A percentile compares a stretch with the other conserved stretches of the same genome.
Conservation (phyloP, 2,113 vertebrate genomes). For the Rhynchopsitta pachyrhyncha region DNA sequence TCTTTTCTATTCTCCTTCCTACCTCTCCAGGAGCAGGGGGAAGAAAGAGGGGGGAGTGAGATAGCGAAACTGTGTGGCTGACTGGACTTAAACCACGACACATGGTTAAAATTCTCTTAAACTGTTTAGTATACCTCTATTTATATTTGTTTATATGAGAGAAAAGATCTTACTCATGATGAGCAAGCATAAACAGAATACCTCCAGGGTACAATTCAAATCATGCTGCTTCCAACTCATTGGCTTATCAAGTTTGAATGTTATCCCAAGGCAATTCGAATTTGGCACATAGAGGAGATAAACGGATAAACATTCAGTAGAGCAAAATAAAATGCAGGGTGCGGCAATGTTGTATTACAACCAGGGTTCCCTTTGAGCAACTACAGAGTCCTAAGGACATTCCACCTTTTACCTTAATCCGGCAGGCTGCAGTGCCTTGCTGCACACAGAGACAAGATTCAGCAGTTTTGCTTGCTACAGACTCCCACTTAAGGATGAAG, state of each 20-base stretch:
- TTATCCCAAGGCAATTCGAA: not conserved
- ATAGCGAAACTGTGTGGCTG: too few species aligned
- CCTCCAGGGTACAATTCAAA: not conserved
- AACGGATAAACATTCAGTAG: not conserved
- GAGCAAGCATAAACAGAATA: not conserved
- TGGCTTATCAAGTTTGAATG: not conserved
- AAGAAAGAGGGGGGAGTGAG: too few species aligned
- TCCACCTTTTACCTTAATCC: not conserved
- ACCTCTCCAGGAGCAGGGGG: too few species aligned
- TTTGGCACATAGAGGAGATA: not conserved
- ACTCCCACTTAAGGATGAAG: not conserved
- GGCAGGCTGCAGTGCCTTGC: not conserved
- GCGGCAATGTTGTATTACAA: not conserved
- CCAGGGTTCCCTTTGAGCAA: not conserved
- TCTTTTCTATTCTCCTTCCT: too few species aligned
- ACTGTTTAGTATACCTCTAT: not conserved
- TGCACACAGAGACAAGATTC: rapidly evolving
- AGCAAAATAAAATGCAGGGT: not conserved
- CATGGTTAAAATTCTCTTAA: not conserved
- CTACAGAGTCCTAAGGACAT: not conserved
- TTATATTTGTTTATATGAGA: not conserved
- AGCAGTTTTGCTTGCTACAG: not conserved
- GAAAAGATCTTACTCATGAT: not conserved
- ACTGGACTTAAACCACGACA: too few species aligned
- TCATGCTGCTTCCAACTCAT: not conserved